Conservation (phyloP, 2,888 invertebrate species). For the Archips xylosteana region DNA sequence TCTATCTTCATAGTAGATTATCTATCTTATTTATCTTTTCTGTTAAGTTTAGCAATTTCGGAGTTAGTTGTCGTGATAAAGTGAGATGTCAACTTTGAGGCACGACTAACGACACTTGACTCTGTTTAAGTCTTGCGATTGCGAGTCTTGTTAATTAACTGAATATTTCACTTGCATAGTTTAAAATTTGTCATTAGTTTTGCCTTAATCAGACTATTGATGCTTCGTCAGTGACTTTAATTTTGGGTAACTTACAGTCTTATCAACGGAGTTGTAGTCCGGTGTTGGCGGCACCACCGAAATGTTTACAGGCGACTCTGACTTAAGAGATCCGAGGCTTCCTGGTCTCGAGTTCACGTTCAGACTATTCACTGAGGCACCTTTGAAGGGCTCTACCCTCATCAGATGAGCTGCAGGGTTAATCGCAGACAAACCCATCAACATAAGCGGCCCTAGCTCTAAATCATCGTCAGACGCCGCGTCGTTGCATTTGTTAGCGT, state of each 20-base stretch:
- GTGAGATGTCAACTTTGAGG: no score
- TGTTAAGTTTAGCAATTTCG: no score
- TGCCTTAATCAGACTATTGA: no score
- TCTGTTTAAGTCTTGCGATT: no score
- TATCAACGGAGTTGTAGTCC: constrained; percentile 80
- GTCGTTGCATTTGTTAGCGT: constrained; percentile 68
- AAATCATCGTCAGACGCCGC: constrained; percentile 85
- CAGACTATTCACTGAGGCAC: constrained; percentile 58
- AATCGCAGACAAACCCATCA: constrained; percentile 88
- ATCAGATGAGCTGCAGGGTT: constrained; percentile 87
- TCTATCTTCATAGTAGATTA: no score
- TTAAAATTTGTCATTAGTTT: no score
- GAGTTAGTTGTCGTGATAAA: no score
- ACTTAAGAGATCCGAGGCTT: constrained; percentile 72
- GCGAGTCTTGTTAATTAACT: no score
- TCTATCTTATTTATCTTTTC: no score
- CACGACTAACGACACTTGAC: no score
- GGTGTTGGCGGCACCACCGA: constrained; percentile 92
- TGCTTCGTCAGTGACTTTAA: not conserved
- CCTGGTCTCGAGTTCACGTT: constrained; percentile 78
- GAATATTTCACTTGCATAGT: no score
- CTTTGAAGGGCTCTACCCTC: constrained; percentile 85
- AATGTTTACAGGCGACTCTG: constrained; percentile 86
- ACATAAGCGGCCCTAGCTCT: constrained; percentile 87
- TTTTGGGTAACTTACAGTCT: constrained; percentile 70